Evolutionary conservation across 2,797 vertebrate genomes (phyloP).

Genomic region (Astyanax mexicanus): DNA sequence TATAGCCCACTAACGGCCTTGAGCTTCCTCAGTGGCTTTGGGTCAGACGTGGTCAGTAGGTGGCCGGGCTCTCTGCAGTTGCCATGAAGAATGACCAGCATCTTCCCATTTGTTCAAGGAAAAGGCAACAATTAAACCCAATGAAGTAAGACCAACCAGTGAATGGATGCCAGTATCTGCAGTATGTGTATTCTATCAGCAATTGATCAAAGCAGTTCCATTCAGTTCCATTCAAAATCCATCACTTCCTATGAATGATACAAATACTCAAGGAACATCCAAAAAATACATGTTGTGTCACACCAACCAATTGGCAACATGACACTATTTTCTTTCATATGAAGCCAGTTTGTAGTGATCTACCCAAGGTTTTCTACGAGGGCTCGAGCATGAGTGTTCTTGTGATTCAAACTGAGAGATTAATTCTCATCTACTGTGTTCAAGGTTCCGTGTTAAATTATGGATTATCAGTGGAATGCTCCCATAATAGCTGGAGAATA

Average conservation of each 20-base stretch:
- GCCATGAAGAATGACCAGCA: slow-evolving; percentile 50
- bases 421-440: not conserved
- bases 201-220: not conserved
- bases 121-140: slow-evolving; percentile 40
- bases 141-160: slow-evolving; percentile 27
- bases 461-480: not conserved
- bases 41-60: not conserved
- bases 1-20: not conserved
- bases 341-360: not conserved
- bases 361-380: not conserved
- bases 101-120: slow-evolving; percentile 63
- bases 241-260: not conserved
- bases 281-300: no score
- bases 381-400: not conserved
- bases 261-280: no score
- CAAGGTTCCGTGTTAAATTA: not conserved
- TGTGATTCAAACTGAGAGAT: not conserved
- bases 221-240: not conserved
- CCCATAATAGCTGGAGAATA: not conserved
- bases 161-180: slow-evolving; percentile 53
- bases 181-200: not conserved
- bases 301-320: no score
- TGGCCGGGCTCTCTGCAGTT: slow-evolving; percentile 17
- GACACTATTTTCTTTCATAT: not conserved
- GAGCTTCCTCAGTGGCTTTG: not conserved